phyloP scores from a whole-genome alignment of 2,888 invertebrate genomes.

The Leptinotarsa peninsularis region DNA sequence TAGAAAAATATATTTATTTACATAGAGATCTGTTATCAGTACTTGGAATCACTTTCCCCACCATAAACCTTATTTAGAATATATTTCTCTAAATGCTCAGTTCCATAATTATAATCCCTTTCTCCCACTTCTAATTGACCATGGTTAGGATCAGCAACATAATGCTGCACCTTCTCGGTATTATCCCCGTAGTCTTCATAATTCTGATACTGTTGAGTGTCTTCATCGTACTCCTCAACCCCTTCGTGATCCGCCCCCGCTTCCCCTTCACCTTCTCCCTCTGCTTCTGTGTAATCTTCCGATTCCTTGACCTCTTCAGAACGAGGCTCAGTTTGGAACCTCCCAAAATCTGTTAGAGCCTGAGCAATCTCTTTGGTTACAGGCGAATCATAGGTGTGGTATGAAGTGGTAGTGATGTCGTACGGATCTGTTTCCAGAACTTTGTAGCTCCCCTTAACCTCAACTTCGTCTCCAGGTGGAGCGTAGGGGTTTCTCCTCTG shows the following conservation, averaged over 20 bases:
- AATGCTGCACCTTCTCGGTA: constrained; percentile 20
- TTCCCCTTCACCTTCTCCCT: constrained; percentile 12
- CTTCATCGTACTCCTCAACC: constrained; percentile 24
- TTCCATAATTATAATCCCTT: constrained; percentile 19
- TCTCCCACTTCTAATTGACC: background rate
- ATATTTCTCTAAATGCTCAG: constrained; percentile 21
- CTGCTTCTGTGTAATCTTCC: constrained; percentile 24
- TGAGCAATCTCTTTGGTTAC: constrained; percentile 41
- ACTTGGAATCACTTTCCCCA: background rate
- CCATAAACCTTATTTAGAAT: constrained; percentile 23
- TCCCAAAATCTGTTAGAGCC: constrained; percentile 36
- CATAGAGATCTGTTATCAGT: background rate
- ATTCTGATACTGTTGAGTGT: constrained; percentile 10
- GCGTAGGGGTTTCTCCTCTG: constrained; percentile 37
- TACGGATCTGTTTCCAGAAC: constrained; percentile 46
- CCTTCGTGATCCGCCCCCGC: constrained; percentile 19
- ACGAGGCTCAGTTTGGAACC: background rate
- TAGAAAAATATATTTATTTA: constrained; percentile 2
- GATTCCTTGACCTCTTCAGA: constrained; percentile 6
- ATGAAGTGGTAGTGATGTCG: constrained; percentile 40
- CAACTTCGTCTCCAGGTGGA: constrained; percentile 30
- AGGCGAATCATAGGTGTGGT: constrained; percentile 43
- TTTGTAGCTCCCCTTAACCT: constrained; percentile 41
- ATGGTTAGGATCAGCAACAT: constrained; percentile 1
- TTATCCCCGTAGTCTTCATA: constrained; percentile 28